Conservation (phyloP, 1,140 invertebrate genomes). For the Panonychus citri region DNA sequence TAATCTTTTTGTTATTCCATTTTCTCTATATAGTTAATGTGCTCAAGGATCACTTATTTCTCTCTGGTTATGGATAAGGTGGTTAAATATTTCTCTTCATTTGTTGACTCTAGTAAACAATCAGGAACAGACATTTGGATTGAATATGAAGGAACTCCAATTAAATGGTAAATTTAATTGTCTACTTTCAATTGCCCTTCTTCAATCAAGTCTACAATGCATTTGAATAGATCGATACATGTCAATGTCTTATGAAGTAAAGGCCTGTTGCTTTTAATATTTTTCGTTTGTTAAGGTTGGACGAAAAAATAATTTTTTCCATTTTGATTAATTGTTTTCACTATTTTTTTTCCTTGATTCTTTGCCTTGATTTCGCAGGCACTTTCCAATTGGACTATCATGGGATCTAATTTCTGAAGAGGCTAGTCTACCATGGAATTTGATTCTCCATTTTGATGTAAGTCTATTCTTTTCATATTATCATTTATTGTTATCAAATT, state of each 20-base stretch:
- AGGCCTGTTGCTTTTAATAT: too few species aligned
- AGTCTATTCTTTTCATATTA: neutral
- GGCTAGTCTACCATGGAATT: constrained; percentile 55
- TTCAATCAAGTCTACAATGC: too few species aligned
- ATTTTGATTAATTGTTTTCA: neutral
- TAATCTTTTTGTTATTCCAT: neutral
- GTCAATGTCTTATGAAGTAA: too few species aligned
- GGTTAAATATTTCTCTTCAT: constrained; percentile 63
- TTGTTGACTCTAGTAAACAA: constrained; percentile 51
- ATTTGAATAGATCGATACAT: too few species aligned
- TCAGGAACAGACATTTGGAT: constrained; percentile 73
- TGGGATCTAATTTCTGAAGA: constrained; percentile 46
- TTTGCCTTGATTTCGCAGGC: too few species aligned
- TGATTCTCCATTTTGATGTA: constrained; percentile 70
- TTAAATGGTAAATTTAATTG: constrained; percentile 45
- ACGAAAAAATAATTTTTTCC: constrained; percentile 4
- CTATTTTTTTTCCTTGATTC: too few species aligned
- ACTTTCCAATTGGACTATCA: constrained; percentile 84
- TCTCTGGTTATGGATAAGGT: constrained; percentile 88
- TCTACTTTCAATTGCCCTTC: too few species aligned
- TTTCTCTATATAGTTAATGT: constrained; percentile 47
- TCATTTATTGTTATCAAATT: neutral
- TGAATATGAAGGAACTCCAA: constrained; percentile 66
- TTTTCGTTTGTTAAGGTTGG: too few species aligned
- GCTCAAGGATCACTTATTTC: constrained; percentile 82